A percentile compares a stretch with the other conserved stretches of the same genome.
These are phyloP conservation scores for Ornithoptera alexandrae DNA, from an alignment of 2,888 invertebrate genomes.

Conservation along the genomic window DNA sequence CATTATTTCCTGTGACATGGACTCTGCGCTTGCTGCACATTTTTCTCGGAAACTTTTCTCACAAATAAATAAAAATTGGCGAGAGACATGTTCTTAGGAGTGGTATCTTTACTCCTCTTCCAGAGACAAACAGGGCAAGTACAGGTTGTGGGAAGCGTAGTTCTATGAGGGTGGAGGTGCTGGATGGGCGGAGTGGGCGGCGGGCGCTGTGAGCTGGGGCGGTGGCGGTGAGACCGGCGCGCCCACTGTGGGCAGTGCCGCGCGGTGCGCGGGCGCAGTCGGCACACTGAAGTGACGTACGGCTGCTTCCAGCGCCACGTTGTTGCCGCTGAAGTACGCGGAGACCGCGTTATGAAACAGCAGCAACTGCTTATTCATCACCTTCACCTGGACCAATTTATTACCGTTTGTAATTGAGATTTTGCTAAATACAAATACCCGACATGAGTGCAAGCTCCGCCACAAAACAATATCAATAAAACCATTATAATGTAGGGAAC, in stretches of 20 bases:
- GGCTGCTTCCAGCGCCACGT: constrained; percentile 94
- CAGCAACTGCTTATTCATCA: constrained; percentile 98
- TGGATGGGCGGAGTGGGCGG: too few relatives aligned
- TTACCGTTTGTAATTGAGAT: too few relatives aligned
- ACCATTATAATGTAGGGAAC: too few relatives aligned
- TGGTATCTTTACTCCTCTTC: too few relatives aligned
- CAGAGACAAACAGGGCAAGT: background rate
- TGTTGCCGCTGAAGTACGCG: constrained; percentile 98
- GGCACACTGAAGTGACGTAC: constrained; percentile 97
- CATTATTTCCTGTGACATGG: too few relatives aligned
- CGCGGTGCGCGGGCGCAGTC: constrained; percentile 33
- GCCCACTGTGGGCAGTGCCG: constrained; percentile 18
- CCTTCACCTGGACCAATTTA: constrained; percentile 88
- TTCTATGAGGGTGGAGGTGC: constrained; percentile 19
- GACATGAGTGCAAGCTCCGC: too few relatives aligned
- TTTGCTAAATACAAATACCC: too few relatives aligned
- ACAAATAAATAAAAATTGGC: too few relatives aligned
- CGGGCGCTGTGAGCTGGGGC: constrained; percentile 21
- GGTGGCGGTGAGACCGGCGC: constrained; percentile 27
- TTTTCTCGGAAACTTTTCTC: too few relatives aligned
- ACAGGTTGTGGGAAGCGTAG: constrained; percentile 13
- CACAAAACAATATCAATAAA: too few relatives aligned
- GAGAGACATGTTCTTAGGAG: too few relatives aligned
- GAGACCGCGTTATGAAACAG: constrained; percentile 98
- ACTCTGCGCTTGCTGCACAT: too few relatives aligned